These are phyloP conservation scores for Rhynchomys soricoides DNA, from an alignment of 2,113 vertebrate genomes.

Conservation along the genomic window DNA sequence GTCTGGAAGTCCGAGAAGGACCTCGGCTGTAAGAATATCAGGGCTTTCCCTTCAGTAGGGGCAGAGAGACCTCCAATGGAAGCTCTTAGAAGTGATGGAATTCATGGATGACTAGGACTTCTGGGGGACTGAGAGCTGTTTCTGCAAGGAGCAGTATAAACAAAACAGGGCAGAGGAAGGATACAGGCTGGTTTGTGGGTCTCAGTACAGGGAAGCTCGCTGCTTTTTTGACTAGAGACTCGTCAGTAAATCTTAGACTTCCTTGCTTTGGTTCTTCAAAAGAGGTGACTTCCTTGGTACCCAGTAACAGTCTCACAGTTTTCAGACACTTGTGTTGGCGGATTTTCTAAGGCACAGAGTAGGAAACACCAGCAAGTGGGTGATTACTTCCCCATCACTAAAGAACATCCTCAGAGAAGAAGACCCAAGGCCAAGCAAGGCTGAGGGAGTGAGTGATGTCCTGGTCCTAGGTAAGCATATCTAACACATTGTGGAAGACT, in stretches of 20 bases:
- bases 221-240: not conserved
- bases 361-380: not conserved
- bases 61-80: not conserved
- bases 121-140: not conserved
- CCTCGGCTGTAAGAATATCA: not conserved
- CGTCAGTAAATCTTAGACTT: not conserved
- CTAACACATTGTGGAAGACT: not conserved
- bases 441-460: not conserved
- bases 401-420: not conserved
- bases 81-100: not conserved
- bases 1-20: not conserved
- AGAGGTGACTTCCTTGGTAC: not conserved
- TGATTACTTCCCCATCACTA: not conserved
- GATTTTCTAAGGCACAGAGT: not conserved
- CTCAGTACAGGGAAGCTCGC: not conserved
- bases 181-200: not conserved
- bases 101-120: not conserved
- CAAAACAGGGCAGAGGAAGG: not conserved
- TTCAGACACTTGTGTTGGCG: not conserved
- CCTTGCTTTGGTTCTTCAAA: not conserved
- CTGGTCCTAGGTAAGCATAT: not conserved
- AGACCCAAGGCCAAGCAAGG: not conserved
- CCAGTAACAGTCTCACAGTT: not conserved
- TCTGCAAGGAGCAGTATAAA: not conserved
- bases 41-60: not conserved